These are phyloP conservation scores for Polyodon spathula DNA, from an alignment of 2,113 vertebrate species.

Conservation along the genomic window DNA sequence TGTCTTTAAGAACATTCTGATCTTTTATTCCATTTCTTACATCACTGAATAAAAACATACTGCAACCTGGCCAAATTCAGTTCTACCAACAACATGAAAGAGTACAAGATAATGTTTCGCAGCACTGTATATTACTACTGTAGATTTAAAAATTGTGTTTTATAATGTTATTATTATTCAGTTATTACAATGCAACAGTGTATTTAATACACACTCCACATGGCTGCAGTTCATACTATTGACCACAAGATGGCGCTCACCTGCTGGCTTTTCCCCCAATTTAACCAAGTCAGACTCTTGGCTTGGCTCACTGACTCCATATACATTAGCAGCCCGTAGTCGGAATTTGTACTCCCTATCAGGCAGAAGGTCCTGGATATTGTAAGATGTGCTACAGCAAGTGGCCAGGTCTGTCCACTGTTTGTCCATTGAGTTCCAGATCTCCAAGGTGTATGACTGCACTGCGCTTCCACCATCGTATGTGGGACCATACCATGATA, in stretches of 20 bases:
- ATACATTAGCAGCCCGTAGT: conserved; percentile 79
- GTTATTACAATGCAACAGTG: neutral
- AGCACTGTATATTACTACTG: too few relatives aligned
- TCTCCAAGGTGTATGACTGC: conserved; percentile 86
- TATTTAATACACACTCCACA: neutral
- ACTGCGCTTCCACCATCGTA: conserved; percentile 92
- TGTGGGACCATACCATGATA: conserved; percentile 92
- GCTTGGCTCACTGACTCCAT: conserved; percentile 87
- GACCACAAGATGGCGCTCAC: conserved; percentile 51
- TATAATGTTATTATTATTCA: too few relatives aligned
- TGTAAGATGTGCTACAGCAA: conserved; percentile 92
- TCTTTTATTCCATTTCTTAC: too few relatives aligned
- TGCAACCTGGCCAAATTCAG: too few relatives aligned
- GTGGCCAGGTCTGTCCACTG: conserved; percentile 80
- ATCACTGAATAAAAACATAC: too few relatives aligned
- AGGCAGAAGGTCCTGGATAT: conserved; percentile 70
- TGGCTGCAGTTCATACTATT: neutral
- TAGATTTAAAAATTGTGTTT: too few relatives aligned
- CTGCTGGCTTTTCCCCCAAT: conserved; percentile 68
- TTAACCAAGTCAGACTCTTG: conserved; percentile 76
- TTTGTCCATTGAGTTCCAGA: conserved; percentile 73
- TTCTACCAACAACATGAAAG: too few relatives aligned
- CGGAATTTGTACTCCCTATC: conserved; percentile 89
- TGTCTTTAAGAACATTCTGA: too few relatives aligned
- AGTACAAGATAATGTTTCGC: too few relatives aligned